A percentile compares a stretch with the other conserved stretches of the same genome.
These are phyloP conservation scores for Rousettus leschenaultii DNA, from an alignment of 2,113 vertebrate genomes.

Conservation along the genomic window DNA sequence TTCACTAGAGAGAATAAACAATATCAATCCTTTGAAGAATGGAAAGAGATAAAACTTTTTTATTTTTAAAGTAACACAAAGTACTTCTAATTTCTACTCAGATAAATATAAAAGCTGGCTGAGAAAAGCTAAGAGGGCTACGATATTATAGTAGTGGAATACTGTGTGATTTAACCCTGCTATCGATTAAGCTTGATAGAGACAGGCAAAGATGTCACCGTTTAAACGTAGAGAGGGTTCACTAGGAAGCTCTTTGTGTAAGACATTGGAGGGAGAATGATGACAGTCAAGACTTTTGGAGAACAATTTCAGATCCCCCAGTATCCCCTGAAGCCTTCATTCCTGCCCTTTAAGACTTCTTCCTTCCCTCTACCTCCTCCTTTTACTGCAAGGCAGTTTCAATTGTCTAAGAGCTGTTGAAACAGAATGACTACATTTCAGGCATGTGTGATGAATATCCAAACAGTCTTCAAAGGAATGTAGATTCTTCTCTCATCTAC, in stretches of 20 bases:
- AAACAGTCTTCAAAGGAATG: constrained; percentile 65
- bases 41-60: neutral
- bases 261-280: rapidly evolving
- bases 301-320: neutral
- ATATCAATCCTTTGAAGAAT: neutral
- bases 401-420: neutral
- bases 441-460: neutral
- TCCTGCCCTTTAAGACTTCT: neutral
- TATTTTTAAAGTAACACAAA: neutral
- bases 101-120: neutral
- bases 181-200: neutral
- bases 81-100: neutral
- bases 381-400: neutral
- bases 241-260: neutral
- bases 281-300: rapidly evolving
- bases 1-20: neutral
- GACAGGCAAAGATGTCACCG: neutral
- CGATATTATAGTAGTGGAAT: rapidly evolving
- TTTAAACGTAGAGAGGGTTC: neutral
- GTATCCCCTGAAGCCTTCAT: neutral
- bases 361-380: neutral
- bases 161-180: neutral
- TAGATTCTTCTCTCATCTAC: constrained; percentile 33
- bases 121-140: neutral
- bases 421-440: neutral